Evolutionary conservation across 2,113 vertebrate species (phyloP).

Genomic region (Blennius ocellaris): DNA sequence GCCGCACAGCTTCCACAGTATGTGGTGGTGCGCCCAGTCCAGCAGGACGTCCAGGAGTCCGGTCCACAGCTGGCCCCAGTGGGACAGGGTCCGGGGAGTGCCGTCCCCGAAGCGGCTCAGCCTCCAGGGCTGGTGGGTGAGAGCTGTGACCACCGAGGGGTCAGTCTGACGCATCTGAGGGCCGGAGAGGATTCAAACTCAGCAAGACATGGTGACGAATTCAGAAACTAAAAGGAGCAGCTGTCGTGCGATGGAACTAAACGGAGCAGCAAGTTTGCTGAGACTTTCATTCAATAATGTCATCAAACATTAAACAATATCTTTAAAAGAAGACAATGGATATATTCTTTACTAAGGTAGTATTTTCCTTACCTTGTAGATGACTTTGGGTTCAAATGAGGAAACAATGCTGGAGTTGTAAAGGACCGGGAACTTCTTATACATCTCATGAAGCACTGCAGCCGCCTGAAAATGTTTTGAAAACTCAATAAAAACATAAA

Average conservation of each 20-base stretch:
- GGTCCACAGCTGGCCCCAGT: conserved; percentile 84
- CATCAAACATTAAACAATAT: not conserved
- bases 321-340: not conserved
- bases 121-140: conserved; percentile 92
- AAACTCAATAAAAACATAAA: not conserved
- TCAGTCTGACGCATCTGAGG: conserved; percentile 92
- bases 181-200: conserved; percentile 11
- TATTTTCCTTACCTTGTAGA: conserved; percentile 89
- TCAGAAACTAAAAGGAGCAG: too few species aligned
- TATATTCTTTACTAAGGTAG: not conserved
- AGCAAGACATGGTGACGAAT: not conserved
- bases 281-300: not conserved
- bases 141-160: conserved; percentile 87
- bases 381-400: conserved; percentile 94
- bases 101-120: conserved; percentile 87
- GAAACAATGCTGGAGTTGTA: conserved; percentile 92
- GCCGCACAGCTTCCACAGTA: conserved; percentile 93
- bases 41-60: conserved; percentile 87
- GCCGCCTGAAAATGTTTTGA: conserved; percentile 83
- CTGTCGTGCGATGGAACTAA: too few species aligned
- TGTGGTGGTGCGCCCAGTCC: conserved; percentile 92
- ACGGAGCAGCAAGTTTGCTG: too few species aligned
- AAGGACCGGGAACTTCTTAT: conserved; percentile 87
- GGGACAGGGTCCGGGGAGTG: conserved; percentile 76
- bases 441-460: conserved; percentile 85